Evolutionary conservation across 2,797 vertebrate species (phyloP), one percentile per base, ranked within the genome.

Genomic region (Ptychadena robeensis): DNA sequence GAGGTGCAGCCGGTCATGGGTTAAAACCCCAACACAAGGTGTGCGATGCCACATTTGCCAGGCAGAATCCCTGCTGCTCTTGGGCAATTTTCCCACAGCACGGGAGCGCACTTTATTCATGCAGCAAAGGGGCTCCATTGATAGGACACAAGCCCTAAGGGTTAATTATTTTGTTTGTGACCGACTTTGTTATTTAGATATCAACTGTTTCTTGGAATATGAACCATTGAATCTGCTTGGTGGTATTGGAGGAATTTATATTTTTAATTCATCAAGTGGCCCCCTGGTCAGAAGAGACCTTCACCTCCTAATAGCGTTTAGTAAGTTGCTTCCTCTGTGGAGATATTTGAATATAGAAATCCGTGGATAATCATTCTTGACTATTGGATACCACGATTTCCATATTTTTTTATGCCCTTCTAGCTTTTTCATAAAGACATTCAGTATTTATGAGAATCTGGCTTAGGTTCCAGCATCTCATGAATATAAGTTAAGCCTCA

Each of bases 331-430:
- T 53, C 22, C 22, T 53, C 15, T 22, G 44, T 53, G 44, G 18
- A 22, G 44, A 53, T 53, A 3, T 53, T 53, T 53, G 44, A 53
- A 53, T 53, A 53, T 53, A 53, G 8, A 53, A 22, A 53, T 53
- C 18, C 22, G 18, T 53, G 44, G 5, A 53, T 53, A 53, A 53
- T 53, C 44, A 53, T 53, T 53, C 18, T n/a, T 53, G 44, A 53
- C 44, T 53, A 53, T 53, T 53, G 44, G 44, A 22, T 53, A 53
- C 44, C 44, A 53, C 22, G 44, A 53, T 53, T 53, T 53, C 44
- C 44, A 53, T 53, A 53, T 53, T 53, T 53, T n/a, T 53, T 53
- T 53, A 53, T 53, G 44, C 44, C 44, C 44, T 53, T 53, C 44
- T 53, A 53, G 44, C 44, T n/a, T 9, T 53, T 53, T 53, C 44